Percentiles rank a stretch among this genome's conserved stretches.
Conservation (phyloP, 2,113 vertebrate species). For the Scytalopus superciliaris region DNA sequence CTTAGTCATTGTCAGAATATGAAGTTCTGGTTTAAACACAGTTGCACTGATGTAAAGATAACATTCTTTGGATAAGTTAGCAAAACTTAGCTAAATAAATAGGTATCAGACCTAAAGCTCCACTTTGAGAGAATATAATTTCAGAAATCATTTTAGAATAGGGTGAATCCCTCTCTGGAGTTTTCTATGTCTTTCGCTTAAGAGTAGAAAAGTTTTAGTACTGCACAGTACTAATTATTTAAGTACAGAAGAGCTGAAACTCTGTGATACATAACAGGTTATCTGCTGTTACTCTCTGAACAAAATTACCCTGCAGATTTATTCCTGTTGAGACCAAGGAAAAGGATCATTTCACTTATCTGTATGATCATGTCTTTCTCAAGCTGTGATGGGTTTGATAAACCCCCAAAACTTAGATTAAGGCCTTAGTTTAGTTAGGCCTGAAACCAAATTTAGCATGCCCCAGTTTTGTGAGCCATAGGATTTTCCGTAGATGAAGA, state of each 20-base stretch:
- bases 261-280: background rate
- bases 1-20: background rate
- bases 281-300: background rate
- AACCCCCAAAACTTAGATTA: too few relatives aligned
- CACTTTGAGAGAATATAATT: background rate
- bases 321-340: background rate
- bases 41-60: background rate
- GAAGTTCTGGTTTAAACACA: background rate
- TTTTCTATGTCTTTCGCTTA: background rate
- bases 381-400: too few relatives aligned
- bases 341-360: background rate
- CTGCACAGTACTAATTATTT: background rate
- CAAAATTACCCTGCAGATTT: background rate
- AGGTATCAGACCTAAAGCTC: background rate
- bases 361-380: background rate
- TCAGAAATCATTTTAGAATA: background rate
- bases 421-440: too few relatives aligned
- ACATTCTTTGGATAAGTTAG: background rate
- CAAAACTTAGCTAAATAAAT: background rate
- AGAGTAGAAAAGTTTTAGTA: background rate
- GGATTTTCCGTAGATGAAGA: too few relatives aligned
- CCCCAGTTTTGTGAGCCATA: too few relatives aligned
- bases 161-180: background rate
- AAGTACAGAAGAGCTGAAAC: background rate
- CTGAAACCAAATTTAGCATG: too few relatives aligned